Conservation (phyloP, 1,140 invertebrate genomes). For the Drosophila prosaltans region DNA sequence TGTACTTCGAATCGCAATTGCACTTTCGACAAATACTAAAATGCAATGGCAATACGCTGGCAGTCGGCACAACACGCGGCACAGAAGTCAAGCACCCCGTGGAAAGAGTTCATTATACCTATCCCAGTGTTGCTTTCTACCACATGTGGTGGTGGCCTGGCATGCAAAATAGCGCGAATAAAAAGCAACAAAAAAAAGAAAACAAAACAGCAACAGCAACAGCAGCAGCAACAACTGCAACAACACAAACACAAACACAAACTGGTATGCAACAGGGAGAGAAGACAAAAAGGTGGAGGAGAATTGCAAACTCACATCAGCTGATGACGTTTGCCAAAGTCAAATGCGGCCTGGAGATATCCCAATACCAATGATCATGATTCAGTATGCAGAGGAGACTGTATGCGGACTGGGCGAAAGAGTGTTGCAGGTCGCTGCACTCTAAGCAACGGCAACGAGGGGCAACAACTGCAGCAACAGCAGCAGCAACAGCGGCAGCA, state of each 20-base stretch:
- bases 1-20: too few species aligned
- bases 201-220: conserved; percentile 1
- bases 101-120: conserved; percentile 60
- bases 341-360: conserved; percentile 38
- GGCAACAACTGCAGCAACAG: background rate
- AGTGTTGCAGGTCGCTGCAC: conserved; percentile 69
- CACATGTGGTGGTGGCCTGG: conserved; percentile 39
- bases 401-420: conserved; percentile 57
- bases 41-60: background rate
- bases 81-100: conserved; percentile 60
- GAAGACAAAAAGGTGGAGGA: background rate
- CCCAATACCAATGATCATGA: conserved; percentile 36
- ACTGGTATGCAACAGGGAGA: conserved; percentile 59
- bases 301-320: conserved; percentile 24
- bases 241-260: conserved; percentile 31
- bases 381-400: conserved; percentile 48
- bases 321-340: conserved; percentile 55
- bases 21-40: too few species aligned
- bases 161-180: conserved; percentile 71
- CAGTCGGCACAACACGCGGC: conserved; percentile 27
- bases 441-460: conserved; percentile 30
- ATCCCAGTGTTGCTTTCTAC: conserved; percentile 57
- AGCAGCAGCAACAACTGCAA: too few species aligned
- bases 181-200: conserved; percentile 1
- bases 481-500: background rate